Base-by-base conservation (phyloP, 2,797 vertebrate species). In the Mormyrus hasselquistii region DNA sequence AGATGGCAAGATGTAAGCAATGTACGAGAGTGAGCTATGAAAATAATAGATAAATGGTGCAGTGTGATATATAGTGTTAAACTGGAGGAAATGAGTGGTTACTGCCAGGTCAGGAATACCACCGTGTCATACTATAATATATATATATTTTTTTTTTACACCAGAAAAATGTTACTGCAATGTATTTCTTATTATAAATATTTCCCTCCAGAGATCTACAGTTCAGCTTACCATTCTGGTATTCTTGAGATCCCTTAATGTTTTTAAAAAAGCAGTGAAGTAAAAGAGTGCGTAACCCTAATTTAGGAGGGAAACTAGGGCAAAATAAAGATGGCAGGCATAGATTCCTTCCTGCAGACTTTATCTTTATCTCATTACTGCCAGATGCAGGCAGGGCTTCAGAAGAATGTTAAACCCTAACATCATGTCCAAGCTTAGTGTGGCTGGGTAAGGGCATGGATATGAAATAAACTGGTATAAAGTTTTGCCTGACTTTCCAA, bases 401-500 rank as follows among this genome's bases (percentile, higher is more conserved):
- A 55, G 9, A 86, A 57, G 52, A 87, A 87, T 87, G 85, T 87
- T 87, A 87, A 87, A 41, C 53, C 85, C 85, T 52, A 59, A 57
- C 85, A 41, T 52, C 49, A 87, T 44, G 14, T 59, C 25, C 10
- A 52, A 34, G 47, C 84, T 86, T 53, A 52, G 52, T 49, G 7
- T 82, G 76, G 5, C 19, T 82, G 76, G 19, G 7, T 44, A n/a
- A 82, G 41, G 76, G 76, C 19, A 82, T n/a, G 4, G 76, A 82
- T 82, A 82, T 22, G 47, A 47, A 47, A 82, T 82, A 44, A 82
- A 82, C 76, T 82, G 19, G 38, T 79, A 79, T 14, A 79, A 79
- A 79, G 38, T 82, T 82, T 82, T 47, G 41, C 41, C 41, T 82
- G 76, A 82, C 41, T 19, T 47, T 47, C 41, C 76, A 82, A 82